Evolutionary conservation across 1,140 invertebrate species (phyloP).

Genomic region (Cotesia glomerata): DNA sequence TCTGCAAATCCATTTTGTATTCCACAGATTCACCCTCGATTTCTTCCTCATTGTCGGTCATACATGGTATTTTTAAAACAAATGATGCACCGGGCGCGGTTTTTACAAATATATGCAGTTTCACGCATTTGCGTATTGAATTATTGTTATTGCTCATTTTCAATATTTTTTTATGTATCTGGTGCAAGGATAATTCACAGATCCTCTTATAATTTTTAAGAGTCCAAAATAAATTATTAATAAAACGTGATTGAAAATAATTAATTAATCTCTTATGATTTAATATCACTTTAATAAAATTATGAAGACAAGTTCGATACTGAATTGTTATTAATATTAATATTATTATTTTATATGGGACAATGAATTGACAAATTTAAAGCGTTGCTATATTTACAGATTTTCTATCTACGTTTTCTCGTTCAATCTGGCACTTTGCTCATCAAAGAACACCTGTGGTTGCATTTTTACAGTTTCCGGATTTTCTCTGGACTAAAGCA

Average conservation of each 20-base stretch:
- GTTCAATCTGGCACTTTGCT: background rate
- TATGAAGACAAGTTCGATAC: too few species aligned
- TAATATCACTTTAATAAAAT: too few species aligned
- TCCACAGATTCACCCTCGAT: conserved; percentile 48
- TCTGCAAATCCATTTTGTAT: conserved; percentile 53
- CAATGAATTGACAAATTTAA: background rate
- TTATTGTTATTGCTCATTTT: too few species aligned
- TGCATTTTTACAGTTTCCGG: background rate
- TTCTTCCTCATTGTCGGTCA: conserved; percentile 39
- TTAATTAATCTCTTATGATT: too few species aligned
- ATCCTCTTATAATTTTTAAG: too few species aligned
- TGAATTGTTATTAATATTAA: too few species aligned
- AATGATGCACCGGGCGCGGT: conserved; percentile 8
- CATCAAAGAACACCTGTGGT: background rate
- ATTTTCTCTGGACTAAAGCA: background rate
- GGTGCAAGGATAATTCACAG: background rate
- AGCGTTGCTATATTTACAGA: background rate
- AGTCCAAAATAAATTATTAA: too few species aligned
- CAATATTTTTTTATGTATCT: background rate
- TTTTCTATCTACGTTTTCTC: background rate
- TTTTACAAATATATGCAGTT: conserved; percentile 20
- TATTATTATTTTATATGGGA: background rate
- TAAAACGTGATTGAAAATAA: too few species aligned
- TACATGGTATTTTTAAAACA: conserved; percentile 9
- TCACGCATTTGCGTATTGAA: background rate